A percentile compares a stretch with the other conserved stretches of the same genome.
Conservation (phyloP, 2,888 invertebrate species). For the Encarsia formosa region DNA sequence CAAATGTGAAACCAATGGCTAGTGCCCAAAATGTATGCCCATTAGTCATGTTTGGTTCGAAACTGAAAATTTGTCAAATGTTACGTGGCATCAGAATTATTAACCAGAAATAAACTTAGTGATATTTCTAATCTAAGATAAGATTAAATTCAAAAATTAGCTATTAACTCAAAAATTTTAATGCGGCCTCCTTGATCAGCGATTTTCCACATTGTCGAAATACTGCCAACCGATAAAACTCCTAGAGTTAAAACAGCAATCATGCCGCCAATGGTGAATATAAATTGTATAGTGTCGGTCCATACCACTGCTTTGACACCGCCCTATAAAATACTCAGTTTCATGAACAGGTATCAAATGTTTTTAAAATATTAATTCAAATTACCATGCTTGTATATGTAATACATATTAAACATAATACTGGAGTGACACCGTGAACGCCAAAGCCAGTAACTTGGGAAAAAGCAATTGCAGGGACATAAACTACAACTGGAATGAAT, state of each 20-base stretch:
- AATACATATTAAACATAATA: slow-evolving; percentile 69
- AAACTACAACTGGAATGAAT: slow-evolving; percentile 65
- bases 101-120: too few relatives aligned
- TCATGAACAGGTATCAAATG: background rate
- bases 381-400: slow-evolving; percentile 70
- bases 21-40: slow-evolving; percentile 62
- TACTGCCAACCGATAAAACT: slow-evolving; percentile 56
- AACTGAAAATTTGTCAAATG: slow-evolving; percentile 55
- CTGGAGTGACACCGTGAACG: slow-evolving; percentile 62
- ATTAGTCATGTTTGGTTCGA: slow-evolving; percentile 59
- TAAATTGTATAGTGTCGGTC: slow-evolving; percentile 60
- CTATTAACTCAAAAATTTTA: slow-evolving; percentile 58
- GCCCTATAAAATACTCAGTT: slow-evolving; percentile 42
- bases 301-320: slow-evolving; percentile 67
- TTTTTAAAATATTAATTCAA: background rate
- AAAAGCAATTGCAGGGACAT: slow-evolving; percentile 67
- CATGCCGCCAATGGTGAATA: slow-evolving; percentile 56
- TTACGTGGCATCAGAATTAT: too few relatives aligned
- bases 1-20: slow-evolving; percentile 57
- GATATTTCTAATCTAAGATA: too few relatives aligned
- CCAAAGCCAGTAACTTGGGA: slow-evolving; percentile 68
- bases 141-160: background rate
- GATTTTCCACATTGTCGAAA: slow-evolving; percentile 58
- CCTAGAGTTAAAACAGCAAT: slow-evolving; percentile 60
- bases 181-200: slow-evolving; percentile 58